Conservation (phyloP, 2,888 invertebrate genomes). For the Tetrapedia diversipes region DNA sequence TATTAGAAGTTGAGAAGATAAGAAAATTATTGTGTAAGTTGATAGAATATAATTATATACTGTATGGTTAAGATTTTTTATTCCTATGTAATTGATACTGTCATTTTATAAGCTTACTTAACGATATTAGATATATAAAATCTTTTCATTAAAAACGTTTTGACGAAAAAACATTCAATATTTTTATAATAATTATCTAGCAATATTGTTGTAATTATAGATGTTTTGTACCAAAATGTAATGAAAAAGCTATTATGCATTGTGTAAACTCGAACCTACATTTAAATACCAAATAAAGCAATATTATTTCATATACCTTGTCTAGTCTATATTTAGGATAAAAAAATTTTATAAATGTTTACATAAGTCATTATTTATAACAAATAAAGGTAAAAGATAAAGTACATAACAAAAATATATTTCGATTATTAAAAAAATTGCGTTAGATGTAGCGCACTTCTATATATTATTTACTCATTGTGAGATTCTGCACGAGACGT, state of each 20-base stretch:
- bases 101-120: constrained; percentile 46
- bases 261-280: constrained; percentile 22
- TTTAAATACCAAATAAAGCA: constrained; percentile 46
- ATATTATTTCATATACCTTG: constrained; percentile 25
- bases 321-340: not conserved
- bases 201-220: constrained; percentile 49
- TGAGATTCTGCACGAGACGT: constrained; percentile 31
- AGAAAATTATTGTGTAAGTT: constrained; percentile 39
- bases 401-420: constrained; percentile 51
- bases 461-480: not conserved
- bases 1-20: constrained; percentile 50
- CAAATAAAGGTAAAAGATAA: constrained; percentile 34
- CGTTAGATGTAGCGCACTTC: constrained; percentile 3
- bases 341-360: constrained; percentile 16
- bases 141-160: constrained; percentile 18
- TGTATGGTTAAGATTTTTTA: constrained; percentile 27
- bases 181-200: constrained; percentile 54
- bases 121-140: constrained; percentile 43
- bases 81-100: constrained; percentile 23
- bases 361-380: constrained; percentile 38
- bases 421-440: constrained; percentile 21
- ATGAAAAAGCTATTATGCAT: constrained; percentile 14
- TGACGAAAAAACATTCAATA: constrained; percentile 31
- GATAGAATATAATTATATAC: constrained; percentile 29
- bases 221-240: constrained; percentile 47